A percentile compares a stretch with the other conserved stretches of the same genome.
These are phyloP conservation scores for Glaucidium brasilianum DNA, from an alignment of 2,113 vertebrate species.

Conservation along the genomic window DNA sequence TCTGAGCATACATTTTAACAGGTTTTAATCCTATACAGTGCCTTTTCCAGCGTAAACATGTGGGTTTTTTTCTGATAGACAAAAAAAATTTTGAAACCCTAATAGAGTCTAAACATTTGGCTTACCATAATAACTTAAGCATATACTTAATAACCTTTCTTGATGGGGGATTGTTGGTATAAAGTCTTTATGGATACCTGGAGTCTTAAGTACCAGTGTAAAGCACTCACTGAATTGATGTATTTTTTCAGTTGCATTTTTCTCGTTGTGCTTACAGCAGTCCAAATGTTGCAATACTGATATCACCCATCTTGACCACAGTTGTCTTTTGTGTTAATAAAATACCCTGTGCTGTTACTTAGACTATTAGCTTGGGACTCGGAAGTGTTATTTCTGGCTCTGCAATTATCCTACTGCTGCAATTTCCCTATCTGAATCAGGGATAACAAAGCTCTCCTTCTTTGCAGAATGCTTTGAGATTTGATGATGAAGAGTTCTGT, in stretches of 20 bases:
- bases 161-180: background rate
- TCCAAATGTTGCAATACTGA: background rate
- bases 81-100: background rate
- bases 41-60: background rate
- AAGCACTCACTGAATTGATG: background rate
- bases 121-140: background rate
- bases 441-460: constrained; percentile 47
- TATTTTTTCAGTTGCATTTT: background rate
- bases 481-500: background rate
- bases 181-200: background rate
- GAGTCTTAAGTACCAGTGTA: background rate
- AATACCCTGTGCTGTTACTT: background rate
- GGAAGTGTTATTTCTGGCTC: constrained; percentile 58
- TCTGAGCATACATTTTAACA: background rate
- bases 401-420: constrained; percentile 35
- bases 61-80: background rate
- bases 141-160: background rate
- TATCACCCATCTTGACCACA: background rate
- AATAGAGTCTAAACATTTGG: background rate
- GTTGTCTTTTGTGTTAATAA: background rate
- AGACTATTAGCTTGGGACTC: background rate
- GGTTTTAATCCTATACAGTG: background rate
- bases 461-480: background rate
- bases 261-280: background rate
- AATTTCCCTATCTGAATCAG: constrained; percentile 1